Evolutionary conservation across 2,888 invertebrate species (phyloP).

Genomic region (Gastracanthus pulcherrimus): DNA sequence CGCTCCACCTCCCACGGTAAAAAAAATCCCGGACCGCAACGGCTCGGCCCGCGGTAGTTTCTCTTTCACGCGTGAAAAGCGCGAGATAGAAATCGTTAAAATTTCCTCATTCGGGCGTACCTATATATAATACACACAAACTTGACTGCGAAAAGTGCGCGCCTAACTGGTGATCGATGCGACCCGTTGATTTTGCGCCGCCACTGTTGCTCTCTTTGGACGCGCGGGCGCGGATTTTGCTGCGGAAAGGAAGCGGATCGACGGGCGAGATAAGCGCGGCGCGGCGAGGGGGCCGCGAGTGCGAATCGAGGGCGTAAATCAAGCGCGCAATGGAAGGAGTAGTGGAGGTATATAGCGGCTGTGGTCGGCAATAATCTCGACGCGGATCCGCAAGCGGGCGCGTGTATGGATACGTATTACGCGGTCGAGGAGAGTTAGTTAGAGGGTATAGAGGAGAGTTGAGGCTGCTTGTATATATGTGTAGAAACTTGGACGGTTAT

Average conservation of each 20-base stretch:
- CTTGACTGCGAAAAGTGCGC: too few relatives aligned
- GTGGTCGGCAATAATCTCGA: background rate
- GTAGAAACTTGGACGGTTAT: background rate
- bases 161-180: constrained; percentile 52
- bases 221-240: constrained; percentile 5
- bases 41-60: background rate
- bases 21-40: background rate
- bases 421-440: background rate
- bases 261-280: constrained; percentile 10
- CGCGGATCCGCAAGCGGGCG: too few relatives aligned
- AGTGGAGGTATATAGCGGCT: background rate
- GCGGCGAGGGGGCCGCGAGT: background rate
- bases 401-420: background rate
- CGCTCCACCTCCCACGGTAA: background rate
- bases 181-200: constrained; percentile 39
- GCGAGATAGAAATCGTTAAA: constrained; percentile 42
- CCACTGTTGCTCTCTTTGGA: background rate
- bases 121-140: too few relatives aligned
- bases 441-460: background rate
- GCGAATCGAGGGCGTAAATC: constrained; percentile 49
- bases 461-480: background rate
- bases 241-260: constrained; percentile 41
- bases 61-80: constrained; percentile 27
- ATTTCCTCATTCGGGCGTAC: constrained; percentile 16
- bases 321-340: constrained; percentile 26